Base-by-base conservation (phyloP, 1,140 invertebrate species). In the Aleiodes sp. region DNA sequence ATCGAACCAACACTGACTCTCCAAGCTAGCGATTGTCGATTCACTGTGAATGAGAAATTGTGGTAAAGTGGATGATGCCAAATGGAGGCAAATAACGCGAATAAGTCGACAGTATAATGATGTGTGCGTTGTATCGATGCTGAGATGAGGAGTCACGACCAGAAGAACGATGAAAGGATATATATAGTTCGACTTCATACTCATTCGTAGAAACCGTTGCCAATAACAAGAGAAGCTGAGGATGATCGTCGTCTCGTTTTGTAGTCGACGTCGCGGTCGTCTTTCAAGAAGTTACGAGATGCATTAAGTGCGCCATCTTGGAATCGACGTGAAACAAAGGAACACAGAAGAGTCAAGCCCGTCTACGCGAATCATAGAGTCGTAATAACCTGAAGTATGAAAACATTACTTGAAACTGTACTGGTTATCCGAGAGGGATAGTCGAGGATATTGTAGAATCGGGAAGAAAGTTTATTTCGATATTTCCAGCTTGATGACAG, bases 271-370 rank as follows among this genome's bases (percentile, higher is more conserved):
- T 63, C 61, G 35, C 61, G 61, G 16, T 63, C 61, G 61, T 63
- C 63, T 62, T 69, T 69, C 28, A 62, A 69, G 67, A 69, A 69
- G 67, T 69, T 69, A 69, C 57, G 67, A 69, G 67, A 62, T 37
- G 39, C 67, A 60, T 69, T 69, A 61, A 61, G 26, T 57, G 26
- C 28, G 67, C 67, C 57, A 69, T 46, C 57, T 69, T 62, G 59
- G 29, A 62, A 69, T 69, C 35, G 59, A 37, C 59, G 14, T 69
- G 46, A 63, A 69, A 69, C 67, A 69, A 69, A 62, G 59, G 57
- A 69, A 21, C 56, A 26, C n/a, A 43, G 35, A 28, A 37, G 24
- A n/a, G 61, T 33, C 19, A 19, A 33, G 56, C 35, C 43, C 37
- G 64, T 37, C 33, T 62, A 12, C 3, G 60, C 12, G 35, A 37